These are phyloP conservation scores for Dioctria linearis DNA, from an alignment of 2,888 invertebrate genomes.

Conservation along the genomic window DNA sequence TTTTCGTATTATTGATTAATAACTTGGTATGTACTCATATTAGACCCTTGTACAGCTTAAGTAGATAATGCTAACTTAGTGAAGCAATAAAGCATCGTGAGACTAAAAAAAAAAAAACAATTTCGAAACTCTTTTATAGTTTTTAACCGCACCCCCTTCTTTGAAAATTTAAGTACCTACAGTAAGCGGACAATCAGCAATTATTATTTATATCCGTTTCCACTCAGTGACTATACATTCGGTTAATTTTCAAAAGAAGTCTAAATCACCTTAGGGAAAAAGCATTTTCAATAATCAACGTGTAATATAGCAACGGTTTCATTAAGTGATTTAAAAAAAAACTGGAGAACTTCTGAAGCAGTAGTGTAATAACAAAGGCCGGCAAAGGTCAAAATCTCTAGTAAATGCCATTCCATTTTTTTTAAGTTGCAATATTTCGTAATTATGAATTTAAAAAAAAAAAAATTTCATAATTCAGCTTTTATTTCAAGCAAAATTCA, in stretches of 20 bases:
- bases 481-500: constrained; percentile 4
- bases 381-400: not conserved
- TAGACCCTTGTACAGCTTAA: too few relatives aligned
- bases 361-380: not conserved
- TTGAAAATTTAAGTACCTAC: too few relatives aligned
- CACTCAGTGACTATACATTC: not conserved
- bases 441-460: not conserved
- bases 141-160: too few relatives aligned
- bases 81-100: too few relatives aligned
- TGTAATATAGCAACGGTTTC: constrained; percentile 16
- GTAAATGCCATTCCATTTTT: not conserved
- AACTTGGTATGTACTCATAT: too few relatives aligned
- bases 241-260: constrained; percentile 6
- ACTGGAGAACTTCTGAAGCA: not conserved
- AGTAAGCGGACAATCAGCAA: too few relatives aligned
- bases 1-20: too few relatives aligned
- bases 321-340: not conserved
- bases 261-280: not conserved
- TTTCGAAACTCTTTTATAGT: too few relatives aligned
- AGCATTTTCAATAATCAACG: not conserved
- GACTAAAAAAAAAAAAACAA: too few relatives aligned
- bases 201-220: too few relatives aligned
- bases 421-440: not conserved
- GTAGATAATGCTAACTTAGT: too few relatives aligned
- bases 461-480: not conserved